phyloP scores from a whole-genome alignment of 2,888 invertebrate genomes.

The Orchestes rusci region DNA sequence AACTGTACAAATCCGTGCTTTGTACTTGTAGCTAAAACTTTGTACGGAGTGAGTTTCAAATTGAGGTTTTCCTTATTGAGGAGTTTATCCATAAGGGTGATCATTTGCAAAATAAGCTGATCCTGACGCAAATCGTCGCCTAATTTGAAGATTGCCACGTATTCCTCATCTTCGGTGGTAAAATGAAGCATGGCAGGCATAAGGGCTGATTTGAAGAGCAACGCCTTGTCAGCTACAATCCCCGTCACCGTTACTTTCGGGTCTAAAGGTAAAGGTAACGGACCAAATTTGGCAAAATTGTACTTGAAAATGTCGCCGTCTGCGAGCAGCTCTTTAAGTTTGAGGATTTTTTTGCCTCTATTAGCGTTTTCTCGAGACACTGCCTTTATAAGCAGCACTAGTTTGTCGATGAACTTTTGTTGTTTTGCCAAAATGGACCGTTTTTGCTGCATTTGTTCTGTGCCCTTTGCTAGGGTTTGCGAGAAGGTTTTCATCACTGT shows the following conservation, averaged over 20 bases:
- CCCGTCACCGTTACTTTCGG: constrained; percentile 79
- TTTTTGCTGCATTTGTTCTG: constrained; percentile 63
- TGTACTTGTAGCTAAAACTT: constrained; percentile 91
- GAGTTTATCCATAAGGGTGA: constrained; percentile 95
- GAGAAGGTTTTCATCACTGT: constrained; percentile 84
- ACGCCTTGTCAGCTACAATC: constrained; percentile 82
- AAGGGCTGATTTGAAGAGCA: constrained; percentile 90
- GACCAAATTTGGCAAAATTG: constrained; percentile 85
- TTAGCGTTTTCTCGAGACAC: constrained; percentile 89
- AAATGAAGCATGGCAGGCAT: constrained; percentile 94
- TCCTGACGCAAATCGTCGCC: constrained; percentile 98
- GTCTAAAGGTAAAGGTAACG: constrained; percentile 90
- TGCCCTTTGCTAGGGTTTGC: constrained; percentile 61
- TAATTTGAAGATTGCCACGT: constrained; percentile 94
- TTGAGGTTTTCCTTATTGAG: constrained; percentile 92
- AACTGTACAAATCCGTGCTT: constrained; percentile 96
- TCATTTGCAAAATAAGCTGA: constrained; percentile 95
- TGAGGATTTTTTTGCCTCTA: constrained; percentile 85
- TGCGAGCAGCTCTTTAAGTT: constrained; percentile 74
- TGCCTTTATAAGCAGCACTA: constrained; percentile 79
- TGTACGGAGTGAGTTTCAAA: constrained; percentile 90
- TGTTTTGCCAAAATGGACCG: constrained; percentile 75
- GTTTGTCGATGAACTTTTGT: constrained; percentile 83
- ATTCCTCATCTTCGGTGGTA: constrained; percentile 73
- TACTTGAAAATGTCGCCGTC: constrained; percentile 76